These are phyloP conservation scores for Nannobrachium achirus DNA, from an alignment of 2,113 vertebrate species.

Conservation along the genomic window DNA sequence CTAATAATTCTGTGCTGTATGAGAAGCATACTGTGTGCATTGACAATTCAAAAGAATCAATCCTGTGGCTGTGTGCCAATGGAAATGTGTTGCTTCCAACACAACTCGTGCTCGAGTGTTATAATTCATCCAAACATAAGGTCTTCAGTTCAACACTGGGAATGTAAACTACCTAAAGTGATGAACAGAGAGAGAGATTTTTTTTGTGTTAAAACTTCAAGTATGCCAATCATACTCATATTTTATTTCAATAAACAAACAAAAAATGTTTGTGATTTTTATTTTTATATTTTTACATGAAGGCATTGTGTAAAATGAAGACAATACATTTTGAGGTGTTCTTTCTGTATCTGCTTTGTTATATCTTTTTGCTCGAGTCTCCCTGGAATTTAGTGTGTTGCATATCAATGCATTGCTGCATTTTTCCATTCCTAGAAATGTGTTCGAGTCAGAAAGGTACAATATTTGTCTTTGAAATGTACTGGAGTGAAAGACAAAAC, in stretches of 20 bases:
- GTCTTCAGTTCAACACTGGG: slow-evolving; percentile 53
- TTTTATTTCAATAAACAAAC: slow-evolving; percentile 71
- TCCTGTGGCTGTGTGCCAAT: slow-evolving; percentile 19
- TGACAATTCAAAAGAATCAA: slow-evolving; percentile 9
- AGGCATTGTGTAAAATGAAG: too few species aligned
- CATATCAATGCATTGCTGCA: too few species aligned
- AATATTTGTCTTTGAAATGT: too few species aligned
- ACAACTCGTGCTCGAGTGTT: slow-evolving; percentile 44
- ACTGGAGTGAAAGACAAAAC: too few species aligned
- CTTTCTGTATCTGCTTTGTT: too few species aligned
- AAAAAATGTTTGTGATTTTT: slow-evolving; percentile 32
- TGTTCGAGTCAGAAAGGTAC: too few species aligned
- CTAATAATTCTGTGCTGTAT: slow-evolving; percentile 26
- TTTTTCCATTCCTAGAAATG: too few species aligned
- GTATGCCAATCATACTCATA: slow-evolving; percentile 65
- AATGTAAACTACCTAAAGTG: slow-evolving; percentile 63
- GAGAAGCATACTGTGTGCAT: slow-evolving; percentile 26
- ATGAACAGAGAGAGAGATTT: slow-evolving; percentile 33
- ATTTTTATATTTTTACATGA: slow-evolving; percentile 1
- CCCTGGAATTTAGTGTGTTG: too few species aligned
- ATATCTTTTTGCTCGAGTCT: too few species aligned
- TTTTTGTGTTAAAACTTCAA: slow-evolving; percentile 68
- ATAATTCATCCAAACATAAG: slow-evolving; percentile 39
- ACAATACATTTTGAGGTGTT: too few species aligned
- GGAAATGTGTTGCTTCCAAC: slow-evolving; percentile 45